phyloP scores from a whole-genome alignment of 2,113 vertebrate genomes.

The Hystrix brachyura region DNA sequence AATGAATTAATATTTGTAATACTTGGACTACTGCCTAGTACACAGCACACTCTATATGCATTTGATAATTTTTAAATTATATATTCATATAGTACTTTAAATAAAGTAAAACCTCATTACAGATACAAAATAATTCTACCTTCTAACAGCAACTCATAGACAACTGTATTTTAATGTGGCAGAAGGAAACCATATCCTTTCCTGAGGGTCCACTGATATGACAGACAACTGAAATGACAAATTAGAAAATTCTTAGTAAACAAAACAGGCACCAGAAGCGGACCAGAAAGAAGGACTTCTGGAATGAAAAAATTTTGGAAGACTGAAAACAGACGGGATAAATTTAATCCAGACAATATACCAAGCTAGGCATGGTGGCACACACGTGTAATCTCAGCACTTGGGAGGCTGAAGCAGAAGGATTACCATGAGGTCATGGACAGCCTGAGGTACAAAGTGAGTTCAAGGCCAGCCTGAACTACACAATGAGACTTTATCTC shows the following conservation, averaged over 20 bases:
- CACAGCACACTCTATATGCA: background rate
- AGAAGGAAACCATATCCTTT: background rate
- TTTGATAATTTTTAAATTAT: background rate
- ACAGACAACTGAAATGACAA: slow-evolving; percentile 30
- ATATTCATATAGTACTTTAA: slow-evolving; percentile 37
- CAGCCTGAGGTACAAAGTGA: too few species aligned
- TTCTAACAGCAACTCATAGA: slow-evolving; percentile 46
- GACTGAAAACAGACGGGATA: slow-evolving; percentile 32
- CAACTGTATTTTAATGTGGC: background rate
- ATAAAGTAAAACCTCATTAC: slow-evolving; percentile 7
- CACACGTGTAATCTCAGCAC: too few species aligned
- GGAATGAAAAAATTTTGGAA: background rate
- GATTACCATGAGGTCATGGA: too few species aligned
- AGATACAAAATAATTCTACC: slow-evolving; percentile 8
- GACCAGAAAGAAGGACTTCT: background rate
- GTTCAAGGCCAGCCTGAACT: too few species aligned
- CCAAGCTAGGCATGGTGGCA: too few species aligned
- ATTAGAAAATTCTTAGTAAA: slow-evolving; percentile 44
- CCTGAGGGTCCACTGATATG: background rate
- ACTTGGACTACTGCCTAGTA: background rate
- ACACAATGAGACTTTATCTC: too few species aligned
- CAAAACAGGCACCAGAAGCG: background rate
- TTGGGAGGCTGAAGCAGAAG: too few species aligned
- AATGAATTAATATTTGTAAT: background rate
- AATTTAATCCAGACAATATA: slow-evolving; percentile 7